Base-by-base conservation (phyloP, 2,113 vertebrate species). In the Elephas maximus region DNA sequence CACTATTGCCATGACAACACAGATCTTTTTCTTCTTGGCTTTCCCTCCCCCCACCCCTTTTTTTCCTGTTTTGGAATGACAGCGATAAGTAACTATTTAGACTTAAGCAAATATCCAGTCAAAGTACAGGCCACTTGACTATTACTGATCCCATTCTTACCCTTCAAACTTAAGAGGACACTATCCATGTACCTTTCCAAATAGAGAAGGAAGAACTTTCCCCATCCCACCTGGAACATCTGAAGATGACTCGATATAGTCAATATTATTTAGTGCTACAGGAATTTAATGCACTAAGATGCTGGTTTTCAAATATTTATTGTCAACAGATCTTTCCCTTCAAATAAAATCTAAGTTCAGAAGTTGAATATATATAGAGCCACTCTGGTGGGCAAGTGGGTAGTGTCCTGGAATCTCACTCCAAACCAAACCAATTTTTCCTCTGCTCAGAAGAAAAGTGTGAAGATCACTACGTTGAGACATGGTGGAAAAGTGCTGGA, bases 1-100 rank as follows among this genome's bases (percentile, higher is more conserved):
- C 98, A 97, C 74, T 90, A 98, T 99, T 98, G 96, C 98, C 98
- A 99, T 99, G 98, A 99, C 98, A 99, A 98, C 98, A 90, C 96
- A 98, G 98, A 96, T 93, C 96, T 94, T 82, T 78, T 95, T 53
- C 62, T 79, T 63, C 44, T 84, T 88, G 71, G 17, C 33, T 37
- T 33, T 33, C 26, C 69, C 69, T 37, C 69, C 69, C 33, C 17
- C 73, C 23, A 33, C 37, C 21, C 21, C 21, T 20, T 69, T 41
- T 71, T 82, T 24, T 45, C 85, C 96, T 98, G 89, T 98, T 98
- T 97, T 82, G 85, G 88, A 97, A 45, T 94, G 97, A 97, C 96
- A 98, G 97, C 96, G 90, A 88, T 89, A 97, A 98, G 97, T 97
- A 97, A 88, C 86, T 97, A 91, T 93, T 60, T 92, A 67, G 78